Conservation (phyloP, 2,797 vertebrate genomes). For the Trichosurus vulpecula region DNA sequence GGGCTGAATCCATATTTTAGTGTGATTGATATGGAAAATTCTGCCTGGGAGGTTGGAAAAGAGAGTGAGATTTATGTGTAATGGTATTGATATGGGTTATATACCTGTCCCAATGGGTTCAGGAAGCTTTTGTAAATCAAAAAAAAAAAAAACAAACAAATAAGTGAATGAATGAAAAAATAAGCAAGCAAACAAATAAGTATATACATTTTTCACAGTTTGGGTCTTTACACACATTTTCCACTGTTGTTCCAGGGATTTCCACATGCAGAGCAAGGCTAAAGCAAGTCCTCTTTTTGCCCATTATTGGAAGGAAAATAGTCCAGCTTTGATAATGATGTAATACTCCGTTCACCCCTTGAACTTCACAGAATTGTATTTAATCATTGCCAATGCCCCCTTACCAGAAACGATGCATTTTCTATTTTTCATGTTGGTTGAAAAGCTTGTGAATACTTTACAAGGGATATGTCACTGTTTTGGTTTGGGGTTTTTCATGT, state of each 20-base stretch:
- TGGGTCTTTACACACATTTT: constrained; percentile 62
- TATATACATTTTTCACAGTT: constrained; percentile 48
- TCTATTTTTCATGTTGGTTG: constrained; percentile 63
- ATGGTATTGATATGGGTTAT: constrained; percentile 49
- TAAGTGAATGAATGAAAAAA: constrained; percentile 39
- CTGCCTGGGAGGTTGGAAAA: constrained; percentile 69
- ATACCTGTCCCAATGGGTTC: constrained; percentile 60
- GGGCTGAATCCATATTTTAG: constrained; percentile 64
- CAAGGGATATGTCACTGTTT: constrained; percentile 65
- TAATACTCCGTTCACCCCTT: constrained; percentile 62
- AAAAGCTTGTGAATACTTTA: constrained; percentile 70
- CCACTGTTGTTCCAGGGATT: constrained; percentile 65
- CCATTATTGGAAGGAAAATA: constrained; percentile 66
- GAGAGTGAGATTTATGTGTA: constrained; percentile 64
- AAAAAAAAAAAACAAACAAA: constrained; percentile 69
- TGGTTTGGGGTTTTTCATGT: constrained; percentile 62
- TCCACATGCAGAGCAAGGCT: constrained; percentile 60
- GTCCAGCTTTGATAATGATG: constrained; percentile 74
- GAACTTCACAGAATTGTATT: constrained; percentile 68
- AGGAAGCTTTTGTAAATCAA: constrained; percentile 73
- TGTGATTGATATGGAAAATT: constrained; percentile 77
- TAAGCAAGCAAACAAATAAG: constrained; percentile 56
- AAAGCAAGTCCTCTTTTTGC: constrained; percentile 61
- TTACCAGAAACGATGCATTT: constrained; percentile 62
- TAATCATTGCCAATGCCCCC: constrained; percentile 60